These are phyloP conservation scores for Rhyzopertha dominica DNA, from an alignment of 1,140 invertebrate genomes.

Conservation along the genomic window DNA sequence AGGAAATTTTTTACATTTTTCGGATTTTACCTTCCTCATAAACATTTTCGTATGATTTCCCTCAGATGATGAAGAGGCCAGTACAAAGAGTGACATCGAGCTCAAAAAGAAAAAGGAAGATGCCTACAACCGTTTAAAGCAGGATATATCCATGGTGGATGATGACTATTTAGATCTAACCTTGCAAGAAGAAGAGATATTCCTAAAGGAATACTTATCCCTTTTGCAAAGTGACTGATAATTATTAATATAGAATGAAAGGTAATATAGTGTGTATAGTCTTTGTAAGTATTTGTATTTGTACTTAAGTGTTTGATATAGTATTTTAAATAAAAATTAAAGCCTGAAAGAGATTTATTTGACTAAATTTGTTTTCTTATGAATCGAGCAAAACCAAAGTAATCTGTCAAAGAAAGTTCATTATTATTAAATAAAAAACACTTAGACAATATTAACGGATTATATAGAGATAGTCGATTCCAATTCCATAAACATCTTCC, in stretches of 20 bases:
- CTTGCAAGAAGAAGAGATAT: conserved; percentile 55
- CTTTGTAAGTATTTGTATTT: not conserved
- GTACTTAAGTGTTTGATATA: not conserved
- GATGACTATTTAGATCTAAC: conserved; percentile 59
- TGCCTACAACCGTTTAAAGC: conserved; percentile 55
- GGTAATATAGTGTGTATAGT: conserved; percentile 2
- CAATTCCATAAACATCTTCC: conserved; percentile 28
- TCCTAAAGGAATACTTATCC: conserved; percentile 56
- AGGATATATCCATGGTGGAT: conserved; percentile 54
- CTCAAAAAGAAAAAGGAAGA: conserved; percentile 42
- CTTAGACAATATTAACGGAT: too few species aligned
- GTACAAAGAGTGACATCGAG: conserved; percentile 16
- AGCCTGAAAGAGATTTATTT: not conserved
- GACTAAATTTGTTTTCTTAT: not conserved
- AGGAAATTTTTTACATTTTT: too few species aligned
- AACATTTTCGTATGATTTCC: not conserved
- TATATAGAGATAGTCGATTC: conserved; percentile 30
- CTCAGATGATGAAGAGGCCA: conserved; percentile 6
- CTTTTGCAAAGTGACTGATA: conserved; percentile 42
- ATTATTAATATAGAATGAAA: not conserved
- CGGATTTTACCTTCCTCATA: too few species aligned
- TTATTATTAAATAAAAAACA: too few species aligned
- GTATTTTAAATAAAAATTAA: not conserved
- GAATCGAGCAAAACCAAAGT: not conserved
- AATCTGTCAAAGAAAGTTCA: conserved; percentile 3